Base-by-base conservation (phyloP, 2,888 invertebrate species). In the Artemia sinica region DNA sequence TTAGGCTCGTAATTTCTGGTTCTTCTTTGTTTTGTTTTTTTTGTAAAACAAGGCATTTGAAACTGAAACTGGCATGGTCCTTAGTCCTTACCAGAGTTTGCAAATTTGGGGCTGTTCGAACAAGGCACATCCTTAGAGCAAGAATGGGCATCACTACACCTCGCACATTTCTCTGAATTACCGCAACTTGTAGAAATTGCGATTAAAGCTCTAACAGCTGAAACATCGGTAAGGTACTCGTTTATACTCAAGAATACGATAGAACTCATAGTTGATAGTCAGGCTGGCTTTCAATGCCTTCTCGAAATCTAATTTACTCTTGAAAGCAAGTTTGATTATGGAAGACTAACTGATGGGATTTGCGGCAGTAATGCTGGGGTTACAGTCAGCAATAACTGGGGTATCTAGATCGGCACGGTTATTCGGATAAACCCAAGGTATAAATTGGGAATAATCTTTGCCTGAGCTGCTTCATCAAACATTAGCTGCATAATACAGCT, bases 1-100 rank as follows among this genome's bases (percentile, higher is more conserved):
- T 52, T 52, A 13, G 2, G 52, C 52, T 52, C 52, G 52, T 52
- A 2, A 52, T 52, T 1, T 52, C 52, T 52, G 52, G 52, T 52
- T 52, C 52, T 52, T 52, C 52, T 3, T 52, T 52, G 4, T 1
- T 52, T 52, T 52, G n/a, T n/a, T n/a, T n/a, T n/a, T n/a, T n/a
- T 52, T 4, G 52, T 4, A 14, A 52, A 52, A 52, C 52, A 52
- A 4, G 4, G 52, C 52, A 52, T 52, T 52, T 52, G 52, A 52
- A 52, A n/a, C 52, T 52, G 52, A 52, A 52, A n/a, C 52, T 52
- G 52, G n/a, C 52, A n/a, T 11, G n/a, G 52, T 52, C n/a, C n/a
- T n/a, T n/a, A n/a, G n/a, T n/a, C n/a, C n/a, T n/a, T n/a, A n/a
- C n/a, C n/a, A n/a, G n/a, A n/a, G n/a, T n/a, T n/a, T n/a, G n/a